These are phyloP conservation scores for Leucosticte australis DNA, from an alignment of 2,113 vertebrate genomes.

Conservation along the genomic window DNA sequence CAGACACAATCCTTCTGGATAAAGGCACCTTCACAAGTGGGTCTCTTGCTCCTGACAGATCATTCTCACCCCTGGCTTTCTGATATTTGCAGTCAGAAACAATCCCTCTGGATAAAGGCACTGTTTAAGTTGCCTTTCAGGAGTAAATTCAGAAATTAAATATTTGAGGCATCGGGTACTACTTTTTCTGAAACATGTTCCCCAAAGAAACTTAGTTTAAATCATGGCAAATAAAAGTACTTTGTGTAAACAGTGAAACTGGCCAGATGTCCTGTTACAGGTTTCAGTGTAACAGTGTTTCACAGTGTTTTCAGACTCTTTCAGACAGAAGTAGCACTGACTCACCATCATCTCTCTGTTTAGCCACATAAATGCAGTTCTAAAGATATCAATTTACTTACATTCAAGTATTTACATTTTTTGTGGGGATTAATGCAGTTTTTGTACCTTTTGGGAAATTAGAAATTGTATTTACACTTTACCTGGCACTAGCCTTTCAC, in stretches of 20 bases:
- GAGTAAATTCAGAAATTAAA: neutral
- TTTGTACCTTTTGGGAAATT: neutral
- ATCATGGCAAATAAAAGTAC: neutral
- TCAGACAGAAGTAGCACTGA: neutral
- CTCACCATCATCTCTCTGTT: neutral
- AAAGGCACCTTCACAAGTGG: neutral
- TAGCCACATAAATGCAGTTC: neutral
- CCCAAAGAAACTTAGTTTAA: neutral
- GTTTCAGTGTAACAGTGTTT: neutral
- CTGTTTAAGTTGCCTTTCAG: neutral
- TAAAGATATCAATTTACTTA: neutral
- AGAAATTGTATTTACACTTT: neutral
- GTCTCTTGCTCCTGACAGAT: neutral
- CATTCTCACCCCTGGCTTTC: neutral
- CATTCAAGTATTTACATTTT: neutral
- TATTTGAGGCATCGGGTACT: neutral
- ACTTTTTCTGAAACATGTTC: neutral
- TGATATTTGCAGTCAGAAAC: neutral
- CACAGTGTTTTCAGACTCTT: neutral
- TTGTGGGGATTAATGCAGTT: neutral
- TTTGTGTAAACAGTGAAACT: neutral
- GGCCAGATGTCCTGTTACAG: neutral
- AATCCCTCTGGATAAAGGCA: neutral
- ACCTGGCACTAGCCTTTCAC: neutral
- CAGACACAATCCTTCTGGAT: neutral